phyloP scores from a whole-genome alignment of 2,888 invertebrate species.

The Theodoxus fluviatilis region DNA sequence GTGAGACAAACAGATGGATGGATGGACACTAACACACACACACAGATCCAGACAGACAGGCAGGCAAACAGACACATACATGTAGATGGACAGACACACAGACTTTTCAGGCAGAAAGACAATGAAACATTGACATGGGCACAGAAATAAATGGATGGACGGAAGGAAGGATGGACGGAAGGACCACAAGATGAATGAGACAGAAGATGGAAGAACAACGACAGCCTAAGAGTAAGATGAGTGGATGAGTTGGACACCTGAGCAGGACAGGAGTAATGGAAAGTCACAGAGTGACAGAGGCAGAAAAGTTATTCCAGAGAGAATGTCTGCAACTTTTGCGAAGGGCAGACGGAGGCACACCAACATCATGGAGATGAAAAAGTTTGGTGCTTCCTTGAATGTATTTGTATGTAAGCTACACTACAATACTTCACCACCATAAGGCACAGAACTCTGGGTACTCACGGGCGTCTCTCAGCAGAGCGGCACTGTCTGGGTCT shows the following conservation, averaged over 20 bases:
- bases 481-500: slow-evolving; percentile 65
- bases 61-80: slow-evolving; percentile 17
- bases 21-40: slow-evolving; percentile 24
- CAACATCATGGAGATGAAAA: too few species aligned
- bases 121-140: background rate
- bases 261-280: too few species aligned
- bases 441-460: background rate
- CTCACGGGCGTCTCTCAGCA: slow-evolving; percentile 61
- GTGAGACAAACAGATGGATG: too few species aligned
- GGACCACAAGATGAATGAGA: background rate
- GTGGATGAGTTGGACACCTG: too few species aligned
- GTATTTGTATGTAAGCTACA: background rate
- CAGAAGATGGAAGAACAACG: too few species aligned
- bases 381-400: too few species aligned
- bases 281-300: too few species aligned
- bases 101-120: background rate
- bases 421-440: background rate
- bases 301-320: too few species aligned
- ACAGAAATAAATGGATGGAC: background rate
- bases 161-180: background rate
- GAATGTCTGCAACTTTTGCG: background rate
- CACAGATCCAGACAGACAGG: slow-evolving; percentile 23
- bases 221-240: too few species aligned
- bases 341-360: too few species aligned
- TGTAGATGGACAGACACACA: slow-evolving; percentile 18